Conservation (phyloP, 2,113 vertebrate genomes). For the Bungarus multicinctus region DNA sequence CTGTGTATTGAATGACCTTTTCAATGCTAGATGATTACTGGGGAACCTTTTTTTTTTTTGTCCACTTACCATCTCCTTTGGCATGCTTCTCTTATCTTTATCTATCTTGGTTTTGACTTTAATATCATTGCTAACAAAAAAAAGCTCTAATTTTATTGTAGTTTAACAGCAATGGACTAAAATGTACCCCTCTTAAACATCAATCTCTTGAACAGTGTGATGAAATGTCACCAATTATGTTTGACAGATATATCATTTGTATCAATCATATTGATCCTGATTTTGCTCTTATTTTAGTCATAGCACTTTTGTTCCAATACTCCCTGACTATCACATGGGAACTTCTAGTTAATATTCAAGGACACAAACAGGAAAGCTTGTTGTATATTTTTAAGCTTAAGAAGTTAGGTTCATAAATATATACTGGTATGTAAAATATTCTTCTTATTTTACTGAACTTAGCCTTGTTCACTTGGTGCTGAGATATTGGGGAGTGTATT, state of each 20-base stretch:
- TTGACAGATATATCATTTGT: constrained; percentile 24
- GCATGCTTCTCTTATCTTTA: constrained; percentile 31
- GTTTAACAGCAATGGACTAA: constrained; percentile 57
- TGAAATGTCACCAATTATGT: constrained; percentile 25
- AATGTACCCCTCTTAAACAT: constrained; percentile 46
- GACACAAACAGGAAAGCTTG: not conserved
- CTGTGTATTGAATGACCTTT: constrained; percentile 25
- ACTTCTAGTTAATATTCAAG: not conserved
- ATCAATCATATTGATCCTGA: not conserved
- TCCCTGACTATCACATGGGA: not conserved
- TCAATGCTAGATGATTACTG: constrained; percentile 37
- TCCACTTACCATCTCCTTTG: constrained; percentile 13
- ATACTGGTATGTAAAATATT: not conserved
- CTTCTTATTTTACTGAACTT: not conserved
- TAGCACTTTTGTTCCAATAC: not conserved
- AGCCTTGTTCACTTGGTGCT: not conserved
- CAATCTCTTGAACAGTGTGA: constrained; percentile 44
- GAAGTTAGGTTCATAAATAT: not conserved
- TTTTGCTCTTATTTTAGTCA: not conserved
- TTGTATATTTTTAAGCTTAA: not conserved
- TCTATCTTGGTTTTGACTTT: constrained; percentile 44
- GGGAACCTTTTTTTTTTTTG: constrained; percentile 38
- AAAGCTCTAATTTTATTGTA: constrained; percentile 55
- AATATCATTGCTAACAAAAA: constrained; percentile 55
- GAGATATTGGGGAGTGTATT: not conserved